Evolutionary conservation across 2,888 invertebrate species (phyloP), one percentile per base, ranked within the genome.

Genomic region (Alentia gelatinosa): DNA sequence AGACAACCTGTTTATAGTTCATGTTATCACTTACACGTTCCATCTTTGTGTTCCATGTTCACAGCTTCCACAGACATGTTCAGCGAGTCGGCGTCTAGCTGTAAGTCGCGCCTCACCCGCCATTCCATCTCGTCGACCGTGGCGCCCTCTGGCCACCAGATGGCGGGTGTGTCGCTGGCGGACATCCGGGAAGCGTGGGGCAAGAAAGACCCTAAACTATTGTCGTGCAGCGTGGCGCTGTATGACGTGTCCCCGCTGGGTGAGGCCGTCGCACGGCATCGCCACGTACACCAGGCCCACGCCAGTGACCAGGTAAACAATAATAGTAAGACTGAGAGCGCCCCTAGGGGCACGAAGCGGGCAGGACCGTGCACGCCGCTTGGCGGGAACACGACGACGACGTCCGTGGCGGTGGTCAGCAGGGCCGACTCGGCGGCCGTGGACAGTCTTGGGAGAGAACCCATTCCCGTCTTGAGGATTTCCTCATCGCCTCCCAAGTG

Each of bases 181-280:
- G 47, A 30, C 47, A 47, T 47, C 3, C 3, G 42, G 23, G 15
- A 50, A 33, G 42, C 12, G 3, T 86, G 86, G 86, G 15, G 26
- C 12, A 86, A 47, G 47, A 42, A 47, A 47, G 86, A 86, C 86
- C 47, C 86, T 12, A 86, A 86, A 30, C 7, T 86, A n/a, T 26
- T 0, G 3, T 42, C 30, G 30, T 47, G 86, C 19, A 19, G 47
- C 47, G 47, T 86, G n/a, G 47, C 42, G 23, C 33, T 86, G 5
- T 50, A 26, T n/a, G 86, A 86, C 50, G 30, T 86, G 7, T 30
- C 30, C 1, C 12, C n/a, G 5, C 79, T 79, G 12, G n/a, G 39
- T 12, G 79, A 35, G 39, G 79, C 79, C n/a, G 39, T 79, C 1
- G 0, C 5, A 3, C 39, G 39, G 0, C 86, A 50, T 1, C 3